Evolutionary conservation across 2,113 vertebrate species (phyloP).

Genomic region (Bos indicus): DNA sequence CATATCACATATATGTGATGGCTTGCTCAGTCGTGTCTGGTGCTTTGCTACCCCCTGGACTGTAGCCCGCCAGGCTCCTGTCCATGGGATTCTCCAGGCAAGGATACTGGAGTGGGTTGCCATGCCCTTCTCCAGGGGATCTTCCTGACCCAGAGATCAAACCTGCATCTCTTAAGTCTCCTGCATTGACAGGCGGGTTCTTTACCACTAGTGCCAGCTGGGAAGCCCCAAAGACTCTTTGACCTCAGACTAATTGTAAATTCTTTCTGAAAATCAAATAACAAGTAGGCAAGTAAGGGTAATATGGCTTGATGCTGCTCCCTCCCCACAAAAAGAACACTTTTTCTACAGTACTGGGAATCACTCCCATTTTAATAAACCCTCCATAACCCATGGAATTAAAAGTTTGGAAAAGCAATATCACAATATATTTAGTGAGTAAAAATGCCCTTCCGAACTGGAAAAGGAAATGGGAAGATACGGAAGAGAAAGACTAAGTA

Average conservation of each 20-base stretch:
- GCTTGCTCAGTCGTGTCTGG: not conserved
- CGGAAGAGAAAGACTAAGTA: not conserved
- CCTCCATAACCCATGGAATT: conserved; percentile 19
- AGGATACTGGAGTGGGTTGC: not conserved
- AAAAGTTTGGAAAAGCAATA: conserved; percentile 26
- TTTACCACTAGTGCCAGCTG: not conserved
- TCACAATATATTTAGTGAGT: not conserved
- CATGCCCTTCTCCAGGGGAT: not conserved
- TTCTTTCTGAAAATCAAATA: conserved; percentile 32
- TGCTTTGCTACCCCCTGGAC: not conserved
- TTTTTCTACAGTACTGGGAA: not conserved
- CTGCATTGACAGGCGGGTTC: not conserved
- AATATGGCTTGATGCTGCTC: not conserved
- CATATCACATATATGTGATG: not conserved
- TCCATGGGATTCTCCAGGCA: not conserved
- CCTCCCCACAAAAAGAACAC: not conserved
- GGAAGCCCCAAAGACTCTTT: not conserved
- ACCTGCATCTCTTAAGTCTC: not conserved
- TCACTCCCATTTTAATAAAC: conserved; percentile 18
- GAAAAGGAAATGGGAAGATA: not conserved
- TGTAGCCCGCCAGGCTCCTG: not conserved
- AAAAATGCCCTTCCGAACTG: conserved; percentile 8
- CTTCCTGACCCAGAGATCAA: not conserved
- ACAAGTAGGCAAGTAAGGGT: not conserved
- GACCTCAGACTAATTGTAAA: conserved; percentile 18